phyloP scores from a whole-genome alignment of 1,140 invertebrate species.

The Drosophila mauritiana region DNA sequence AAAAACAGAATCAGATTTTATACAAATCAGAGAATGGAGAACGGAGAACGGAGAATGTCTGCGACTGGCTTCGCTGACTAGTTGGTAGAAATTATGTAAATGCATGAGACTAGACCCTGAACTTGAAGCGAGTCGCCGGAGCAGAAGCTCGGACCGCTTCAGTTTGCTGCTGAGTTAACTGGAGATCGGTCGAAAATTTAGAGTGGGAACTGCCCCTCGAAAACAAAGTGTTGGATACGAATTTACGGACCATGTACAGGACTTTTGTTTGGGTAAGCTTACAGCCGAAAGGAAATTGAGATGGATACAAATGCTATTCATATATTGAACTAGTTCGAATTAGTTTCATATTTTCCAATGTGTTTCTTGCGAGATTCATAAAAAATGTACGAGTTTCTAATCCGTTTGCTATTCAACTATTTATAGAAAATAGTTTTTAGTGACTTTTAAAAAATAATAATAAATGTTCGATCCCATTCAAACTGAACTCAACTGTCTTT shows the following conservation, averaged over 20 bases:
- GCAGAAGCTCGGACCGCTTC: constrained; percentile 39
- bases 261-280: constrained; percentile 53
- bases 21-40: constrained; percentile 31
- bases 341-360: neutral
- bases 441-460: neutral
- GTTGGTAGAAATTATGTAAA: constrained; percentile 75
- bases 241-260: constrained; percentile 46
- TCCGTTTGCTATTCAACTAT: neutral
- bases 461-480: neutral
- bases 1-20: constrained; percentile 46
- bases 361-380: neutral
- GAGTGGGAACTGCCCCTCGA: constrained; percentile 10
- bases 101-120: constrained; percentile 63
- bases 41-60: constrained; percentile 45
- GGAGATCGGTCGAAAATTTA: constrained; percentile 35
- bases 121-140: constrained; percentile 65
- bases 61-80: constrained; percentile 27
- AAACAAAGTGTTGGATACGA: constrained; percentile 6
- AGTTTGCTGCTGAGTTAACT: constrained; percentile 58
- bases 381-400: neutral
- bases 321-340: too few species aligned
- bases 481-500: neutral
- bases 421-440: neutral
- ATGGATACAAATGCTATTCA: neutral
- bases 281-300: neutral